A percentile compares a stretch with the other conserved stretches of the same genome.
phyloP scores from a whole-genome alignment of 1,140 invertebrate species.

The Lanistes nyassanus region DNA sequence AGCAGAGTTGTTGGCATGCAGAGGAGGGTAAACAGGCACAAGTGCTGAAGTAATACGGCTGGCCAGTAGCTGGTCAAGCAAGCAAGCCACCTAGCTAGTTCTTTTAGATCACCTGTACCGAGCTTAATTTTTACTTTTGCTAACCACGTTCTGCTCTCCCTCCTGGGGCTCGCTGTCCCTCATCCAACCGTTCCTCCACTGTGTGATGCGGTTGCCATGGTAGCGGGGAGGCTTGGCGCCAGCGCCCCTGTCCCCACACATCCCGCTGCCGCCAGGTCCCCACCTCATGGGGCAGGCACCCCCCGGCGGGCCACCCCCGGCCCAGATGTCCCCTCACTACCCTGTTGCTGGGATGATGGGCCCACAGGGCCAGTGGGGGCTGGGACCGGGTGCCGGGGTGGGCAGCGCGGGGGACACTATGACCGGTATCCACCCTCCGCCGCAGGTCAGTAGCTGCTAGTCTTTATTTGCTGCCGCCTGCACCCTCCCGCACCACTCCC shows the following conservation, averaged over 20 bases:
- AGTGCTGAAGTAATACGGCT: too few species aligned
- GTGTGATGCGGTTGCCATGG: conserved; percentile 16
- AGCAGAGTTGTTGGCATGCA: too few species aligned
- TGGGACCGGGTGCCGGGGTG: conserved; percentile 15
- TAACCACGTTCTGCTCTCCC: too few species aligned
- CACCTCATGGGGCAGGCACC: conserved; percentile 6
- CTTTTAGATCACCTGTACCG: too few species aligned
- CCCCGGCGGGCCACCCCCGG: background rate
- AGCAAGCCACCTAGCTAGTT: too few species aligned
- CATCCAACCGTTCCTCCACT: too few species aligned
- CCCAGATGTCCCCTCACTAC: conserved; percentile 16
- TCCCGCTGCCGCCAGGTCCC: conserved; percentile 21
- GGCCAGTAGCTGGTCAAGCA: too few species aligned
- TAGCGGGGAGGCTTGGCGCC: conserved; percentile 60
- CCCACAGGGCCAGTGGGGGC: background rate
- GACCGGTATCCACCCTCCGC: conserved; percentile 19
- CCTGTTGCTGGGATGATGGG: conserved; percentile 17
- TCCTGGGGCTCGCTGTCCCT: too few species aligned
- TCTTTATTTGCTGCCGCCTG: background rate
- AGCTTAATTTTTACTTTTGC: too few species aligned
- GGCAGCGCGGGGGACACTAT: conserved; percentile 21
- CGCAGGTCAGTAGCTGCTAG: conserved; percentile 23
- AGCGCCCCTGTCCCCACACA: conserved; percentile 61
- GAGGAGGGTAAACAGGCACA: too few species aligned
- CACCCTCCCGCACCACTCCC: background rate